Conservation (phyloP, 2,888 invertebrate genomes). For the Tridacna crocea region DNA sequence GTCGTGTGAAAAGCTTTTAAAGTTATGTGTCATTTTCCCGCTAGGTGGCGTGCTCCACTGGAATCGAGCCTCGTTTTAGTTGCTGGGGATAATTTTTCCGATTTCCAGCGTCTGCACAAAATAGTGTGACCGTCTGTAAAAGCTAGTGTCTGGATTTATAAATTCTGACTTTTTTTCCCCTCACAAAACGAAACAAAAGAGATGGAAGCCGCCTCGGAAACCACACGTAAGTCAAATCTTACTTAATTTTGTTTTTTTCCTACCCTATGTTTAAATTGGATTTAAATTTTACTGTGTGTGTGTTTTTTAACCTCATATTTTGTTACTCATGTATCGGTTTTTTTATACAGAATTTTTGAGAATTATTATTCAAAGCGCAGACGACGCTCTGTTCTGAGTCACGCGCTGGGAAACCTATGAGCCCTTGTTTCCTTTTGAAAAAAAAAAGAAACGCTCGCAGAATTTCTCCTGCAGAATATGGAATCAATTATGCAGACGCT, state of each 20-base stretch:
- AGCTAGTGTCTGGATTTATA: constrained; percentile 28
- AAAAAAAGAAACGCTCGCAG: constrained; percentile 15
- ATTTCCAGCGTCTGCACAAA: constrained; percentile 32
- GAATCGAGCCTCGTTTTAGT: constrained; percentile 34
- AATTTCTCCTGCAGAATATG: constrained; percentile 14
- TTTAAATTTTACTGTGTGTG: too few relatives aligned
- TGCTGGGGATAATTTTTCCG: constrained; percentile 17
- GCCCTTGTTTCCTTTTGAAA: not conserved
- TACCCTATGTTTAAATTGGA: not conserved
- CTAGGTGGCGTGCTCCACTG: constrained; percentile 34
- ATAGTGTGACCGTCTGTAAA: constrained; percentile 28
- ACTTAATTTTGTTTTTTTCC: not conserved
- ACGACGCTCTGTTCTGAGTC: constrained; percentile 6
- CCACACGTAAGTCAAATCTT: constrained; percentile 31
- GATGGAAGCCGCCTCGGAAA: constrained; percentile 51
- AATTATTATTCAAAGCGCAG: not conserved
- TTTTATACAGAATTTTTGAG: not conserved
- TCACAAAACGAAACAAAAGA: not conserved
- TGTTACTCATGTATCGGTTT: too few relatives aligned
- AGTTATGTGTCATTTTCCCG: constrained; percentile 28
- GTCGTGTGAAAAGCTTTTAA: not conserved
- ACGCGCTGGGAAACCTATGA: not conserved
- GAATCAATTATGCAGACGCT: constrained; percentile 32
- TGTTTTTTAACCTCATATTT: too few relatives aligned
- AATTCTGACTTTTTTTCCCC: constrained; percentile 11